These are phyloP conservation scores for Noctuana brunneofusca DNA, from an alignment of 2,888 invertebrate genomes.

Conservation along the genomic window DNA sequence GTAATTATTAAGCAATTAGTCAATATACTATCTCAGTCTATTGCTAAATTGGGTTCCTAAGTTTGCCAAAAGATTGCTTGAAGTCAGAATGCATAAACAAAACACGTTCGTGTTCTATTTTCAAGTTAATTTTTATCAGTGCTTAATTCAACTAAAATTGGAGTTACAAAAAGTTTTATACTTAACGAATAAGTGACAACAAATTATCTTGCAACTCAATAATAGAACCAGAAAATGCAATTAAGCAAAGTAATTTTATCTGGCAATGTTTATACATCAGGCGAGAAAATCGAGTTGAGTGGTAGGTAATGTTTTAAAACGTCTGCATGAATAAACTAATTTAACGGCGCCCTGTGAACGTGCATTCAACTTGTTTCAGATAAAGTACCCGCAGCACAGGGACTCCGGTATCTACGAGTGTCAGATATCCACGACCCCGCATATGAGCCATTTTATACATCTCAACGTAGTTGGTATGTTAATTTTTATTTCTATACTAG, in stretches of 20 bases:
- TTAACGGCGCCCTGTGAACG: slow-evolving; percentile 6
- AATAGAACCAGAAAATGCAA: slow-evolving; percentile 10
- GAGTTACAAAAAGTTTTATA: too few species aligned
- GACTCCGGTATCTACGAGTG: slow-evolving; percentile 96
- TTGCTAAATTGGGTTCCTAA: too few species aligned
- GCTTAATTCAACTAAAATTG: too few species aligned
- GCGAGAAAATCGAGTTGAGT: slow-evolving; percentile 36
- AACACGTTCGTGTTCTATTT: too few species aligned
- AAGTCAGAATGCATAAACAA: too few species aligned
- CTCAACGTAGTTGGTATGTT: slow-evolving; percentile 95
- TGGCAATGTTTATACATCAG: slow-evolving; percentile 32
- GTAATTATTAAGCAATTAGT: too few species aligned
- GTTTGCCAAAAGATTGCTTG: too few species aligned
- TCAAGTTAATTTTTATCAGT: too few species aligned
- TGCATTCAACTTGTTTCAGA: slow-evolving; percentile 78
- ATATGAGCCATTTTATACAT: slow-evolving; percentile 95
- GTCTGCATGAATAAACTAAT: slow-evolving; percentile 33
- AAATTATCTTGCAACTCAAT: neutral
- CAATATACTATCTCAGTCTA: too few species aligned
- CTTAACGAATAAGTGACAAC: too few species aligned
- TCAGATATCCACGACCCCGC: slow-evolving; percentile 96
- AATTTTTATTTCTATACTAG: neutral
- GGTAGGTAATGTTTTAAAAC: slow-evolving; percentile 23
- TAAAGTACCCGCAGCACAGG: slow-evolving; percentile 95
- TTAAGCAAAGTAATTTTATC: slow-evolving; percentile 13